Evolutionary conservation across 1,140 invertebrate species (phyloP).

Genomic region (Meloidogyne hapla): DNA sequence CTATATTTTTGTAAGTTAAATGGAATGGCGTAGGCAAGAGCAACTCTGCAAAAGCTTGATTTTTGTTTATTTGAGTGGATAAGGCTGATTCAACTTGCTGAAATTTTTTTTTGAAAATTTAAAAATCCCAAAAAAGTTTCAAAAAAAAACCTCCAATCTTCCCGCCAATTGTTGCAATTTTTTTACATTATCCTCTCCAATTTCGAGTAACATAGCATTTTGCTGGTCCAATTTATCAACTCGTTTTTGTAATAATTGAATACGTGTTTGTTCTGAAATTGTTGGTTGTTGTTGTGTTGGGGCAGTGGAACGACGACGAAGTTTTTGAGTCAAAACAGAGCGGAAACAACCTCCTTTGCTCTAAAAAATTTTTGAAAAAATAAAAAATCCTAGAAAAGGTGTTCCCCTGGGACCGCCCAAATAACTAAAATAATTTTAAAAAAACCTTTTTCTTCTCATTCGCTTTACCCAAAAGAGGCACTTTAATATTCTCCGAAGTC

Average conservation of each 20-base stretch:
- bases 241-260: slow-evolving; percentile 13
- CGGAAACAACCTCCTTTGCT: background rate
- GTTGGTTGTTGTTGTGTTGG: background rate
- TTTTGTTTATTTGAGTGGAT: background rate
- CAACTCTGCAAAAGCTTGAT: background rate
- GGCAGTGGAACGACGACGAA: background rate
- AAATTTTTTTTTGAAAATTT: background rate
- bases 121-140: background rate
- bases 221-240: slow-evolving; percentile 21
- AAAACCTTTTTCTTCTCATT: background rate
- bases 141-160: slow-evolving; percentile 23
- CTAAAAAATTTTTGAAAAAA: background rate
- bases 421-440: too few relatives aligned
- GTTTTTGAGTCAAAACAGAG: background rate
- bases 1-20: background rate
- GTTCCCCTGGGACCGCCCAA: background rate
- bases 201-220: slow-evolving; percentile 8
- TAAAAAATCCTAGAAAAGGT: background rate
- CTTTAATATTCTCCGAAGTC: background rate
- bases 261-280: background rate
- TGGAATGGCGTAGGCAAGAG: slow-evolving; percentile 22
- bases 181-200: slow-evolving; percentile 17
- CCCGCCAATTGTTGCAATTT: slow-evolving; percentile 18
- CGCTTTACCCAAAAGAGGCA: background rate
- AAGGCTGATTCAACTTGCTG: background rate